These are phyloP conservation scores for Seira musarum DNA, from an alignment of 2,888 invertebrate genomes.

Conservation along the genomic window DNA sequence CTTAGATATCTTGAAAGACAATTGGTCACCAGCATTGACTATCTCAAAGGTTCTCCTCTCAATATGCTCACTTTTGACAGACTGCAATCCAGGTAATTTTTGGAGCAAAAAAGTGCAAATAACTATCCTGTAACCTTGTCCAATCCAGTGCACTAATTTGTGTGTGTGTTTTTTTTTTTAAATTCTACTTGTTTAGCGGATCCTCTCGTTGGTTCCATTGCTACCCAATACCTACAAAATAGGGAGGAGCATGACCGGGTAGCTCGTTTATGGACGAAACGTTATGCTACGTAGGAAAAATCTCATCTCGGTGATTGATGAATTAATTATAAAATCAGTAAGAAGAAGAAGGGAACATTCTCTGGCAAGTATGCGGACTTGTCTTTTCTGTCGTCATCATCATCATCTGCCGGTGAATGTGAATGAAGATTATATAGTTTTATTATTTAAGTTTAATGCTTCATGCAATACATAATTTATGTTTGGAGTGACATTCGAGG, in stretches of 20 bases:
- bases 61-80: conserved; percentile 97
- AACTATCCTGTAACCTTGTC: neutral
- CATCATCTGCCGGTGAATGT: conserved; percentile 7
- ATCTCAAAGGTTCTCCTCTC: conserved; percentile 98
- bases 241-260: conserved; percentile 98
- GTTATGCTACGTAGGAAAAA: conserved; percentile 89
- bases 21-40: conserved; percentile 99
- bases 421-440: neutral
- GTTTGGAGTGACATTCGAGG: too few species aligned
- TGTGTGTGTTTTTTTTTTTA: conserved; percentile 15
- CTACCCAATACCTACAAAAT: conserved; percentile 97
- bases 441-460: too few species aligned
- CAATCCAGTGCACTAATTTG: neutral
- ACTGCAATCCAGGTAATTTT: conserved; percentile 95
- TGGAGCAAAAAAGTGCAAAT: neutral
- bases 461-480: too few species aligned
- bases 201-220: conserved; percentile 97
- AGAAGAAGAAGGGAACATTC: too few species aligned
- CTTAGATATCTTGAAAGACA: conserved; percentile 97
- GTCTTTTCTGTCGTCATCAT: neutral
- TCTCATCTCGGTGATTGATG: neutral
- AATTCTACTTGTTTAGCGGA: conserved; percentile 81
- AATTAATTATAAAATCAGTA: too few species aligned
- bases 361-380: too few species aligned
- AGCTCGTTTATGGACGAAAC: conserved; percentile 98